Conservation (phyloP, 2,113 vertebrate genomes). For the Turdus rufiventris region DNA sequence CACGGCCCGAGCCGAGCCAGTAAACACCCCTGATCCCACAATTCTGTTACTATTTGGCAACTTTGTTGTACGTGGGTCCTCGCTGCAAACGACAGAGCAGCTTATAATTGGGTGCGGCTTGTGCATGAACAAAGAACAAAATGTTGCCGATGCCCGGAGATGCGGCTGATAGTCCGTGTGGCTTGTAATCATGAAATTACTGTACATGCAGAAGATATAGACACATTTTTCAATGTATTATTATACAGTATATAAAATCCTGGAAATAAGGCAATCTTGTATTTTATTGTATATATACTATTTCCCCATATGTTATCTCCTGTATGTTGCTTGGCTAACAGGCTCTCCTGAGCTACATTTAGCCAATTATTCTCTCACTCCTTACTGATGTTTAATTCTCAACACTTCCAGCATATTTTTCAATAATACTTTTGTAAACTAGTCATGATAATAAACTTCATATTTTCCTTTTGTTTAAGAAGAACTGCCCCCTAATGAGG, state of each 20-base stretch:
- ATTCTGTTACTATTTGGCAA: no score
- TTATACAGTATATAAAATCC: neutral
- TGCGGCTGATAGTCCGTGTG: no score
- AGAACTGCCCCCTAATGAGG: neutral
- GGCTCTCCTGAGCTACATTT: neutral
- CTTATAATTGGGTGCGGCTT: no score
- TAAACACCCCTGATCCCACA: no score
- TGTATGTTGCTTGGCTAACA: neutral
- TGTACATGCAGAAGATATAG: neutral
- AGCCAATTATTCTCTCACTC: neutral
- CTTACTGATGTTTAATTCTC: constrained; percentile 6
- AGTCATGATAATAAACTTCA: neutral
- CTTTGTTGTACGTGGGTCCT: no score
- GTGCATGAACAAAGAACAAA: no score
- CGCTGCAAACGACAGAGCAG: no score
- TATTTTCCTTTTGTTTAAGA: neutral
- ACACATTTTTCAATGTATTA: neutral
- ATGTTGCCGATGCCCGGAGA: no score
- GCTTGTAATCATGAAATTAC: no score
- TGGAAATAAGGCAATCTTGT: neutral
- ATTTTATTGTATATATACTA: neutral
- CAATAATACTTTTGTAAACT: constrained; percentile 23
- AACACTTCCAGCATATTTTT: constrained; percentile 22
- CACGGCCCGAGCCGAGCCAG: no score
- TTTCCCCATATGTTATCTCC: neutral